phyloP scores from a whole-genome alignment of 2,113 vertebrate genomes.

The Gymnarchus niloticus region DNA sequence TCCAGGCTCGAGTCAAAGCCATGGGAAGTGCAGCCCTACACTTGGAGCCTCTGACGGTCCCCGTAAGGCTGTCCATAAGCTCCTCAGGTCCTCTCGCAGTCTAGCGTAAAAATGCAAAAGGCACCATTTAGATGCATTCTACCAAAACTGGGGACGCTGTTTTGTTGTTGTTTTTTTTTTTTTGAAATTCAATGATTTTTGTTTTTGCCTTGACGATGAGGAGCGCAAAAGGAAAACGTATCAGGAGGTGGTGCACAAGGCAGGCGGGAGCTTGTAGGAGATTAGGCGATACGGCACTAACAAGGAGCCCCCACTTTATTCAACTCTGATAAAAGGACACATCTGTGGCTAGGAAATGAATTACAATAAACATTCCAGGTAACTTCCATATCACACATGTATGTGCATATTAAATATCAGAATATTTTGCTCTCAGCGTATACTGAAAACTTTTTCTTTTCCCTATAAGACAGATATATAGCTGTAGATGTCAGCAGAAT shows the following conservation, averaged over 20 bases:
- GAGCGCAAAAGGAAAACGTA: background rate
- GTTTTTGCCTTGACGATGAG: background rate
- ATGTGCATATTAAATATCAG: background rate
- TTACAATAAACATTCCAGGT: background rate
- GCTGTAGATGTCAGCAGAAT: background rate
- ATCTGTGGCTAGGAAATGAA: background rate
- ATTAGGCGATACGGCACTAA: background rate
- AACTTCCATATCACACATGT: background rate
- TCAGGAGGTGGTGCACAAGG: background rate
- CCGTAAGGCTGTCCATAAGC: no score
- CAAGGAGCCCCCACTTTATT: background rate
- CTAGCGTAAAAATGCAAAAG: background rate
- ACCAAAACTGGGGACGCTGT: background rate
- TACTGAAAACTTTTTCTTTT: background rate
- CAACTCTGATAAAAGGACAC: background rate
- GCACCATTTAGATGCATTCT: background rate
- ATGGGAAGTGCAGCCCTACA: background rate
- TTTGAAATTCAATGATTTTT: background rate
- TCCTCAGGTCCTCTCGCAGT: background rate
- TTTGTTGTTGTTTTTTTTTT: background rate
- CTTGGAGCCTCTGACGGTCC: constrained; percentile 15
- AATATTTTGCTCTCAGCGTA: background rate
- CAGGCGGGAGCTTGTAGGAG: background rate
- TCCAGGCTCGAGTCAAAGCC: constrained; percentile 27
- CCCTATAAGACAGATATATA: background rate